Conservation (phyloP, 2,113 vertebrate genomes). For the Calyptommatus sinebrachiatus region DNA sequence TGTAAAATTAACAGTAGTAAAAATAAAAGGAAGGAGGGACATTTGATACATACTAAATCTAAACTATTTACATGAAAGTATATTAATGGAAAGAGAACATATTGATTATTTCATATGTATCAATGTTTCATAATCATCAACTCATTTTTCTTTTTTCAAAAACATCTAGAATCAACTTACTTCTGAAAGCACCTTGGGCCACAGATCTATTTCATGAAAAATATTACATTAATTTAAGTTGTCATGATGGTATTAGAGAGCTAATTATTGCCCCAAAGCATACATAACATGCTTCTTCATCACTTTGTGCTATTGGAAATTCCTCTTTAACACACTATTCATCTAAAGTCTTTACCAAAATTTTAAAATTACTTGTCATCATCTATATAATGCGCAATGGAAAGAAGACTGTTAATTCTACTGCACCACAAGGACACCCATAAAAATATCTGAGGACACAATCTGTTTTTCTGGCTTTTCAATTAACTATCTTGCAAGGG, state of each 20-base stretch:
- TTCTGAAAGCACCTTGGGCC: constrained; percentile 13
- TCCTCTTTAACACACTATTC: constrained; percentile 29
- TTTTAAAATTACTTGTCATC: neutral
- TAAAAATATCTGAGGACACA: too few relatives aligned
- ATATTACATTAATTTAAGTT: constrained; percentile 18
- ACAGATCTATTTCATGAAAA: constrained; percentile 1
- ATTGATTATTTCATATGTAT: constrained; percentile 19
- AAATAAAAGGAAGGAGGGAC: constrained; percentile 5
- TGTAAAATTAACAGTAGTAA: constrained; percentile 61
- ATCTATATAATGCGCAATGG: neutral
- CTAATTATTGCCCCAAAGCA: constrained; percentile 49
- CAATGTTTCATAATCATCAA: constrained; percentile 28
- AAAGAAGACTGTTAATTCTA: neutral
- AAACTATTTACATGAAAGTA: constrained; percentile 35
- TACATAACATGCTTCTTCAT: constrained; percentile 35
- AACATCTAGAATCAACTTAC: neutral
- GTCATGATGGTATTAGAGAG: constrained; percentile 27
- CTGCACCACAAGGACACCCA: neutral
- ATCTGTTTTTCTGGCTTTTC: too few relatives aligned
- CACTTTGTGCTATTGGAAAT: neutral
- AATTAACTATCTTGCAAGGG: too few relatives aligned
- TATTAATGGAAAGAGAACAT: neutral
- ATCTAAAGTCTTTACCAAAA: constrained; percentile 27
- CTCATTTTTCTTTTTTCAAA: constrained; percentile 4
- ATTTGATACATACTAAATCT: neutral